A percentile compares a stretch with the other conserved stretches of the same genome.
These are phyloP conservation scores for Calliphora vicina DNA, from an alignment of 1,140 invertebrate genomes.

Conservation along the genomic window DNA sequence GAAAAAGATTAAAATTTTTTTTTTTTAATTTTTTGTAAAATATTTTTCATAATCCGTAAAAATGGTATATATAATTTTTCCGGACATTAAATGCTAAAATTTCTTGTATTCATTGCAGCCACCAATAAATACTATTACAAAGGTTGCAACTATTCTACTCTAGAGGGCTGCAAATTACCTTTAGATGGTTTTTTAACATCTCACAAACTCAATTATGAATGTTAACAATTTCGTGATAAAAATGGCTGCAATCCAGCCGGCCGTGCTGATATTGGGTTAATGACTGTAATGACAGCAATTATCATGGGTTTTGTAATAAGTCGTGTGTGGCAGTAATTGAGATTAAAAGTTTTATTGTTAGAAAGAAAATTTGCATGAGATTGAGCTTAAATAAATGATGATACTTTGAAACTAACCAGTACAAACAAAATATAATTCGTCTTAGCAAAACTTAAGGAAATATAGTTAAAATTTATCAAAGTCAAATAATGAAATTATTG, in stretches of 20 bases:
- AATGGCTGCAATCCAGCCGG: constrained; percentile 5
- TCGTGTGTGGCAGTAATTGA: background rate
- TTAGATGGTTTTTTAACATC: background rate
- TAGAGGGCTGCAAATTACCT: background rate
- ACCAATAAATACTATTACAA: background rate
- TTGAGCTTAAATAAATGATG: too few species aligned
- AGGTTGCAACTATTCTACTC: background rate
- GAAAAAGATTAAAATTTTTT: too few species aligned
- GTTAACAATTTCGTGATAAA: background rate
- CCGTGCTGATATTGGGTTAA: background rate
- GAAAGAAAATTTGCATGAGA: too few species aligned
- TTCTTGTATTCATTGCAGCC: background rate
- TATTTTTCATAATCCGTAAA: too few species aligned
- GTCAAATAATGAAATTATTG: too few species aligned
- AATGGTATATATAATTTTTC: too few species aligned
- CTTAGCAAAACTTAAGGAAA: too few species aligned
- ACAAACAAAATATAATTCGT: too few species aligned
- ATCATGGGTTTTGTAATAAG: background rate
- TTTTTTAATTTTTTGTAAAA: background rate
- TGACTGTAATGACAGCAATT: background rate
- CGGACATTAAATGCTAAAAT: too few species aligned
- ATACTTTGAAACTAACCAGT: too few species aligned
- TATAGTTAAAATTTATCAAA: too few species aligned
- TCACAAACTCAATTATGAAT: background rate
- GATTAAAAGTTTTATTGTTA: too few species aligned